phyloP scores from a whole-genome alignment of 2,113 vertebrate species.

The Taurulus bubalis region DNA sequence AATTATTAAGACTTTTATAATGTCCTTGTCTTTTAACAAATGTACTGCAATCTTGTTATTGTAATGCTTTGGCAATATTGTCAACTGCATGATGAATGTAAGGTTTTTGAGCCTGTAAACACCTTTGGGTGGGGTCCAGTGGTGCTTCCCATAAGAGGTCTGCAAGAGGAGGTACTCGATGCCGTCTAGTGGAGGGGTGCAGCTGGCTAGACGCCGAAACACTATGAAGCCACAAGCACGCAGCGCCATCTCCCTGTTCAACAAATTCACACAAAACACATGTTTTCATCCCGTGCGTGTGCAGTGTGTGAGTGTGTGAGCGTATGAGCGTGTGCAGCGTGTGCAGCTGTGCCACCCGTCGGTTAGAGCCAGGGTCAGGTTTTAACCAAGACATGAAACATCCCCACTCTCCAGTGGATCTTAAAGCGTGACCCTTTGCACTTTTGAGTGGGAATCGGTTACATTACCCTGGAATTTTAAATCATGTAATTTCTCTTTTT shows the following conservation, averaged over 20 bases:
- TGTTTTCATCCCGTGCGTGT: neutral
- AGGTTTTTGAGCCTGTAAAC: neutral
- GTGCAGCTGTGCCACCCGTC: no score
- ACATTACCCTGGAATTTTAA: neutral
- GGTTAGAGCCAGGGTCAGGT: neutral
- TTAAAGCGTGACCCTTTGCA: neutral
- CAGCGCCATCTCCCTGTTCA: constrained; percentile 82
- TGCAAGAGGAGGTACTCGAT: constrained; percentile 95
- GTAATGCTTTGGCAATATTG: no score
- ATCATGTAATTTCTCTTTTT: no score
- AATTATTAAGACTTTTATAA: no score
- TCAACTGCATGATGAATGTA: neutral
- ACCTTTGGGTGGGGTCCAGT: constrained; percentile 99
- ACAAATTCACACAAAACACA: constrained; percentile 13
- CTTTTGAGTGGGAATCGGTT: neutral
- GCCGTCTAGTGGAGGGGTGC: constrained; percentile 66
- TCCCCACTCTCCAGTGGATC: neutral
- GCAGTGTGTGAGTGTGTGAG: no score
- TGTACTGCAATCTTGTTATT: no score
- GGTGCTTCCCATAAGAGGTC: constrained; percentile 93
- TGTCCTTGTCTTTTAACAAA: no score
- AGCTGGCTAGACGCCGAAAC: constrained; percentile 85
- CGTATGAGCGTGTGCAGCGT: no score
- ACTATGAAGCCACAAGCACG: constrained; percentile 95
- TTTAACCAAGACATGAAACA: neutral